A percentile compares a stretch with the other conserved stretches of the same genome.
Evolutionary conservation across 2,797 vertebrate genomes (phyloP).

Genomic region (Cynodonichthys magdalenae): DNA sequence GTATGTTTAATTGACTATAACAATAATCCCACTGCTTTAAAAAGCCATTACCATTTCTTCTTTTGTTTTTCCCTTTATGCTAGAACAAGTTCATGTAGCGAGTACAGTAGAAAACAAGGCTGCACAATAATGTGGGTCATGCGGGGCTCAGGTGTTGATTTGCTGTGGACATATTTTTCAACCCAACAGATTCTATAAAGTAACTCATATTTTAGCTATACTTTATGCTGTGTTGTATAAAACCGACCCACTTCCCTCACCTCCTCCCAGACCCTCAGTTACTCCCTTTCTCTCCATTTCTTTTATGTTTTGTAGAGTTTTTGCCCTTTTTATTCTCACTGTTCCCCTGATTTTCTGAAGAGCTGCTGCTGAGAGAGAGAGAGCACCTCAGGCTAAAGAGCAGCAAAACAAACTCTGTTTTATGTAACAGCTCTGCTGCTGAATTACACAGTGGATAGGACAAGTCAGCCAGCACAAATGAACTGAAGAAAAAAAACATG

Average conservation of each 20-base stretch:
- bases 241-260: not conserved
- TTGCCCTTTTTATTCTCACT: constrained; percentile 62
- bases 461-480: constrained; percentile 29
- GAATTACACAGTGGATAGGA: constrained; percentile 42
- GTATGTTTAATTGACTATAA: not conserved
- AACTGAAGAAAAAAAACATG: constrained; percentile 11
- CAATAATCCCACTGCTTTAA: not conserved
- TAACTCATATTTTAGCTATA: not conserved
- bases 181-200: not conserved
- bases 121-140: constrained; percentile 27
- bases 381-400: constrained; percentile 68
- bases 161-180: constrained; percentile 27
- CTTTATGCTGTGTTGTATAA: constrained; percentile 30
- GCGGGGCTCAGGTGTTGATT: constrained; percentile 49
- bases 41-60: not conserved
- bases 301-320: constrained; percentile 29
- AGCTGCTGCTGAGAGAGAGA: constrained; percentile 50
- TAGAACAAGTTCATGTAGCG: not conserved
- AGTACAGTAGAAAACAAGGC: constrained; percentile 23
- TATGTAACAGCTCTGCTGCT: constrained; percentile 68
- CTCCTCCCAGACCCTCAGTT: constrained; percentile 23
- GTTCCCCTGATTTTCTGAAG: constrained; percentile 41
- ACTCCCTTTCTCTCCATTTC: constrained; percentile 22
- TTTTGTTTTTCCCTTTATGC: not conserved
- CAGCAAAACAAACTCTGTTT: constrained; percentile 71